Evolutionary conservation across 2,888 invertebrate genomes (phyloP).

Genomic region (Mimachlamys varia): DNA sequence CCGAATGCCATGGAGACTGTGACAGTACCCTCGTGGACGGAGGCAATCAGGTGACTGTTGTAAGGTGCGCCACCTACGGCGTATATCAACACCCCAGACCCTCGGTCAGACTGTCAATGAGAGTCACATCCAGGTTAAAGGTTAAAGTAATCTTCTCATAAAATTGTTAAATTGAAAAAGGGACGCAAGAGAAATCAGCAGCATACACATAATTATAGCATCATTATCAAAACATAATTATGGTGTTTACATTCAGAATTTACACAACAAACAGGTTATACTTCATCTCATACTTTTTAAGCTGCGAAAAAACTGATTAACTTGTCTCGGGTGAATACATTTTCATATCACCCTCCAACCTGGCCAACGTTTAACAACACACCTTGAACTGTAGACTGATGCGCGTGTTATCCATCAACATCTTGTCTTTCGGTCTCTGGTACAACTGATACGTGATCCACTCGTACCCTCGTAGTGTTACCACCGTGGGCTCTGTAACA

Average conservation of each 20-base stretch:
- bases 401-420: slow-evolving; percentile 63
- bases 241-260: too few relatives aligned
- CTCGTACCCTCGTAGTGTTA: slow-evolving; percentile 94
- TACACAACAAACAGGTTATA: too few relatives aligned
- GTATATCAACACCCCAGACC: slow-evolving; percentile 95
- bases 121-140: background rate
- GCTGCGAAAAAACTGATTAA: background rate
- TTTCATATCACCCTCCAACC: background rate
- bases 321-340: background rate
- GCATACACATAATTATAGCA: too few relatives aligned
- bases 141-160: too few relatives aligned
- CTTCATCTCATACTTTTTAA: too few relatives aligned
- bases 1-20: slow-evolving; percentile 94
- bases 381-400: slow-evolving; percentile 94
- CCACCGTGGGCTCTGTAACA: slow-evolving; percentile 89
- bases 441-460: slow-evolving; percentile 96
- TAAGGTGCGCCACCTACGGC: slow-evolving; percentile 93
- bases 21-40: slow-evolving; percentile 89
- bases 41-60: slow-evolving; percentile 94
- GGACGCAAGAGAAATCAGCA: too few relatives aligned
- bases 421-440: slow-evolving; percentile 91
- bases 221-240: too few relatives aligned
- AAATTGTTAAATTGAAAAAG: too few relatives aligned
- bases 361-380: slow-evolving; percentile 62
- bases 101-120: slow-evolving; percentile 90